phyloP scores from a whole-genome alignment of 1,140 invertebrate genomes.

The Drosophila nikananu region DNA sequence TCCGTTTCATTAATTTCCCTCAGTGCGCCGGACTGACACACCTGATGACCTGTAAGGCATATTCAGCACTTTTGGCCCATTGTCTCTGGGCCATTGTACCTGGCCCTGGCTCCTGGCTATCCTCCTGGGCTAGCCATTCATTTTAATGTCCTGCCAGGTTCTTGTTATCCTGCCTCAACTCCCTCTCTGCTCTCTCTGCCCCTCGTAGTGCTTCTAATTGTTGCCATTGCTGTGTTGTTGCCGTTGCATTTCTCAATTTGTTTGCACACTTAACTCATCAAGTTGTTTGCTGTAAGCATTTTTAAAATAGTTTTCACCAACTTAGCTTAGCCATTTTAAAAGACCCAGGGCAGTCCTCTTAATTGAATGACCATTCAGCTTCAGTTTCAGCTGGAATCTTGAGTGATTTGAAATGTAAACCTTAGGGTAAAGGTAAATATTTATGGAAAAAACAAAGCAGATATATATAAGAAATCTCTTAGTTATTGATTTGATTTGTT shows the following conservation, averaged over 20 bases:
- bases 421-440: background rate
- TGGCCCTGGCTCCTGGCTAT: constrained; percentile 9
- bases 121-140: constrained; percentile 22
- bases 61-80: constrained; percentile 71
- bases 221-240: constrained; percentile 23
- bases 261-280: constrained; percentile 71
- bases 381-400: background rate
- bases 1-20: background rate
- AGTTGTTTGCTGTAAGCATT: constrained; percentile 24
- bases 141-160: constrained; percentile 41
- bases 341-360: constrained; percentile 13
- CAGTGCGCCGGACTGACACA: constrained; percentile 13
- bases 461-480: background rate
- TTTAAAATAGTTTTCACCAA: constrained; percentile 43
- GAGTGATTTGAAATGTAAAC: background rate
- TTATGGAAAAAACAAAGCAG: too few species aligned
- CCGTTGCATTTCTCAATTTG: constrained; percentile 76
- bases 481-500: background rate
- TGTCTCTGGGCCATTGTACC: background rate
- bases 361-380: constrained; percentile 44
- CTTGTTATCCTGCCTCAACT: background rate
- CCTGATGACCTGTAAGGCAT: constrained; percentile 54
- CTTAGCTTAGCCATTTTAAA: constrained; percentile 3
- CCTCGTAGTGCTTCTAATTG: constrained; percentile 24
- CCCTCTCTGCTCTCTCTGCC: background rate